These are phyloP conservation scores for Petromus typicus DNA, from an alignment of 2,113 vertebrate species.

Conservation along the genomic window DNA sequence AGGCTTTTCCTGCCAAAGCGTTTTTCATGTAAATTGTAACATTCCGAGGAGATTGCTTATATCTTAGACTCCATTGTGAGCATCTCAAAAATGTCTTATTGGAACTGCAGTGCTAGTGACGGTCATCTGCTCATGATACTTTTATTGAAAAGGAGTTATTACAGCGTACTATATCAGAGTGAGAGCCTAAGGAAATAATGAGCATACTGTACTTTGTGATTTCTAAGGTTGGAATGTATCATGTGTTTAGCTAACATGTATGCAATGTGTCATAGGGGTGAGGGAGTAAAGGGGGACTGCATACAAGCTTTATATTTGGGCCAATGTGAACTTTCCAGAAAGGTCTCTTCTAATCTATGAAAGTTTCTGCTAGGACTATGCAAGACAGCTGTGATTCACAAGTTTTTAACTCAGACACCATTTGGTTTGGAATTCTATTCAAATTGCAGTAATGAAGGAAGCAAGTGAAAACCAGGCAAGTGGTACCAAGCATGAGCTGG, in stretches of 20 bases:
- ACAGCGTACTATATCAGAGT: not conserved
- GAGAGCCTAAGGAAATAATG: not conserved
- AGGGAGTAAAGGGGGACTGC: not conserved
- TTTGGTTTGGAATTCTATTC: not conserved
- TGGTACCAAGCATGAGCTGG: not conserved
- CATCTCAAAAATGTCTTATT: not conserved
- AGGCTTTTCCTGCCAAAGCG: not conserved
- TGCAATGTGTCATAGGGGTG: not conserved
- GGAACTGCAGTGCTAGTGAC: not conserved
- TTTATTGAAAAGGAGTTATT: not conserved
- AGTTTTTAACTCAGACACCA: not conserved
- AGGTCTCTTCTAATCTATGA: not conserved
- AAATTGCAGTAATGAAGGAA: not conserved
- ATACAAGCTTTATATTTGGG: not conserved
- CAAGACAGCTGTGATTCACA: not conserved
- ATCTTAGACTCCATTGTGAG: not conserved
- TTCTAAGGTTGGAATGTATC: not conserved
- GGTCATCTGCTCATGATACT: not conserved
- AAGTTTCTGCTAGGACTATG: not conserved
- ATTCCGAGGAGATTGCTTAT: not conserved
- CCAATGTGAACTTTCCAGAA: not conserved
- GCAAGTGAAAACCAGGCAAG: not conserved
- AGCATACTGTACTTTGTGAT: not conserved
- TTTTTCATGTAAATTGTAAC: not conserved
- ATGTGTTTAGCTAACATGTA: not conserved